Evolutionary conservation across 2,888 invertebrate species (phyloP), one percentile per base, ranked within the genome.

Genomic region (Lasioglossum malachurum): DNA sequence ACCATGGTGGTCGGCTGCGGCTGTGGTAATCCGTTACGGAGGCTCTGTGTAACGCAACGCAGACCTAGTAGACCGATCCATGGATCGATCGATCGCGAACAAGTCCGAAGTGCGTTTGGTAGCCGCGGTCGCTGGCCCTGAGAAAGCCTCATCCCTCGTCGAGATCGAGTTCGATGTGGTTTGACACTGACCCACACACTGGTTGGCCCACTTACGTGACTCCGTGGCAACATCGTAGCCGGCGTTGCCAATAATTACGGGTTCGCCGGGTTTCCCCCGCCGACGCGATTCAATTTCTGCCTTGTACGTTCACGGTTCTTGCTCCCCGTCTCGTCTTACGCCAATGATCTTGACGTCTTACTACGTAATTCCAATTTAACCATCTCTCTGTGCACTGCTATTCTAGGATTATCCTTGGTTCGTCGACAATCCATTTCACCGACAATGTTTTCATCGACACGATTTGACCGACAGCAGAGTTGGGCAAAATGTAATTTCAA

Each of bases 131-230:
- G 86, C 90, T 85, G 89, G 84, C 90, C 90, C 90, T 90, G 90
- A 90, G 88, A 90, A 80, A 88, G 88, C 82, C 90, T 83, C 90
- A 87, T 88, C 90, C 83, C 85, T 85, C 86, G 71, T 83, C 82
- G 85, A 83, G 85, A 89, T 90, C 91, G 88, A 83, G 89, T 89
- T 86, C 89, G 79, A 85, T 88, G 91, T 72, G 91, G 93, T 94
- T 94, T 93, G 94, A 93, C 93, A 94, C 93, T 94, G 94, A 94
- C 94, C 93, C 94, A 93, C 92, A 93, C 93, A 91, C 88, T 88
- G 90, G 89, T 87, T 93, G 94, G 93, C 94, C 94, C 93, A 94
- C 94, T 94, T 94, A 87, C 79, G 79, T 78, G 78, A 57, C 83
- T 82, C 84, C 84, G 84, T 78, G 89, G 81, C 83, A 84, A 80